A percentile compares a stretch with the other conserved stretches of the same genome.
These are phyloP conservation scores for Ciconia stormi DNA, from an alignment of 2,113 vertebrate genomes.

Conservation along the genomic window DNA sequence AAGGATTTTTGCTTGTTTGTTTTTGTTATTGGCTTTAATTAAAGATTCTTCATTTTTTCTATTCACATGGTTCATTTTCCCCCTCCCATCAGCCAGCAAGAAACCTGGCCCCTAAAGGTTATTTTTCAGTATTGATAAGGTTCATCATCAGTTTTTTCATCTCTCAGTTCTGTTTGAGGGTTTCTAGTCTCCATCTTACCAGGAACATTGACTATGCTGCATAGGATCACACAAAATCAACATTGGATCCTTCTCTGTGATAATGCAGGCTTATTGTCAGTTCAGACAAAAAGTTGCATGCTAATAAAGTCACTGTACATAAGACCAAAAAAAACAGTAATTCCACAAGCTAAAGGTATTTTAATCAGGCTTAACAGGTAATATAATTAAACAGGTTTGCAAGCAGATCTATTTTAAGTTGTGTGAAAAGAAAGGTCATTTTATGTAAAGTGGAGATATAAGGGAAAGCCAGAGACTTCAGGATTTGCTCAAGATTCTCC, in stretches of 20 bases:
- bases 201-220: neutral
- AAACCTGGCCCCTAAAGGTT: neutral
- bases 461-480: neutral
- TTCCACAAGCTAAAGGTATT: neutral
- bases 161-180: neutral
- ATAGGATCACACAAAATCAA: neutral
- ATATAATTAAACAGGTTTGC: neutral
- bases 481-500: neutral
- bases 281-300: neutral
- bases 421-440: neutral
- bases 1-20: neutral
- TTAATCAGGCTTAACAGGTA: neutral
- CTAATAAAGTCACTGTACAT: neutral
- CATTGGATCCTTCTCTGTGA: neutral
- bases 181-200: neutral
- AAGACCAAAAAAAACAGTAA: fast-evolving
- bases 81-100: neutral
- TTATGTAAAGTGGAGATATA: neutral
- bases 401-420: neutral
- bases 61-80: neutral
- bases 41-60: neutral
- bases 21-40: neutral
- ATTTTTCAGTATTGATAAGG: neutral
- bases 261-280: neutral
- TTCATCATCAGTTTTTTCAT: neutral